Conservation (phyloP, 2,797 vertebrate genomes). For the Hypotaenidia okinawae region DNA sequence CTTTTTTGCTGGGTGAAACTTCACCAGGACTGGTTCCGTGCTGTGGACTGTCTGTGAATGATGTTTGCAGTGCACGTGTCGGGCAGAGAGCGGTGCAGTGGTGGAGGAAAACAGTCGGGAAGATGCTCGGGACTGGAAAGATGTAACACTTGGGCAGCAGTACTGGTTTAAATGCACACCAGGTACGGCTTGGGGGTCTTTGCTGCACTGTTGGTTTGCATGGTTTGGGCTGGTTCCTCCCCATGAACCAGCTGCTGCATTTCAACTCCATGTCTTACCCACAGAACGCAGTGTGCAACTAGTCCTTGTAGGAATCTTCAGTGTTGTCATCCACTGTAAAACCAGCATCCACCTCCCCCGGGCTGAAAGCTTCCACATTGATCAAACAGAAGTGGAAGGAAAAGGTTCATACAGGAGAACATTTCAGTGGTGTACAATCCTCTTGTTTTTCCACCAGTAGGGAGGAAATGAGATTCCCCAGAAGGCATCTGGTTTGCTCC, state of each 20-base stretch:
- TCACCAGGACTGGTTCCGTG: not conserved
- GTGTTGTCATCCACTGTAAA: not conserved
- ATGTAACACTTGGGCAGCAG: not conserved
- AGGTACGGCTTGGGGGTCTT: not conserved
- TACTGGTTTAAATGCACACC: not conserved
- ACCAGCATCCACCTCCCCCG: not conserved
- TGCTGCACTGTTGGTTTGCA: not conserved
- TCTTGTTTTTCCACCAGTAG: not conserved
- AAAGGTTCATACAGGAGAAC: not conserved
- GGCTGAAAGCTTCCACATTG: not conserved
- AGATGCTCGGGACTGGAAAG: not conserved
- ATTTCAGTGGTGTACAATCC: not conserved
- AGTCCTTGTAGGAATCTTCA: not conserved
- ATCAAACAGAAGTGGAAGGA: not conserved
- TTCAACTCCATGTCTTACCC: not conserved
- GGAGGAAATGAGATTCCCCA: not conserved
- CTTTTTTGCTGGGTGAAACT: not conserved
- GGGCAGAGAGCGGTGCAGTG: not conserved
- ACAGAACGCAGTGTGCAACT: not conserved
- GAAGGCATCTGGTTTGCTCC: not conserved
- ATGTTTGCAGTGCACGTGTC: not conserved
- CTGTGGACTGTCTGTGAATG: not conserved
- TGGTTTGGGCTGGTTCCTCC: not conserved
- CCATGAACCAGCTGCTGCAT: not conserved
- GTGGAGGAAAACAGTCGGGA: not conserved